Percentiles rank a stretch among this genome's conserved stretches.
Evolutionary conservation across 2,113 vertebrate genomes (phyloP).

Genomic region (Zosterops japonicus): DNA sequence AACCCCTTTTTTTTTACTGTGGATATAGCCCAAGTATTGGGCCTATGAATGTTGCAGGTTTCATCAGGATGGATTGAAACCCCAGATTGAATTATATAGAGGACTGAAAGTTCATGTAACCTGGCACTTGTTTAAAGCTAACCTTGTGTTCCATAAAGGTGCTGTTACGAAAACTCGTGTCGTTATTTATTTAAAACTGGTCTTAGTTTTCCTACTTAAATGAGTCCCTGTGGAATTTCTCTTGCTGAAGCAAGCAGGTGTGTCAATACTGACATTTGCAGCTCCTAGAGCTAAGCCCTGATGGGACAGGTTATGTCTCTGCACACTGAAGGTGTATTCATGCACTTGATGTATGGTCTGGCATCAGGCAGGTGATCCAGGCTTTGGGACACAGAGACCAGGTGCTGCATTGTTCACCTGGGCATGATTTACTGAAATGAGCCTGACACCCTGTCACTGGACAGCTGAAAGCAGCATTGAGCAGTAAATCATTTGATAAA

Average conservation of each 20-base stretch:
- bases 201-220: not conserved
- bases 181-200: not conserved
- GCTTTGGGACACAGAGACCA: not conserved
- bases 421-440: not conserved
- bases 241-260: not conserved
- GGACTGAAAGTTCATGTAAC: constrained; percentile 41
- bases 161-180: not conserved
- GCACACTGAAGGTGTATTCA: not conserved
- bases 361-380: not conserved
- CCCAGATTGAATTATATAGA: constrained; percentile 6
- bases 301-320: rapidly evolving
- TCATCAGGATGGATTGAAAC: not conserved
- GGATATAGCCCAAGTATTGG: not conserved
- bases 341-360: not conserved
- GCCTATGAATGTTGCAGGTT: not conserved
- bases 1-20: not conserved
- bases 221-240: not conserved
- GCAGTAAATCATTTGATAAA: not conserved
- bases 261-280: not conserved
- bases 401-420: not conserved
- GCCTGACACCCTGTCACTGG: not conserved
- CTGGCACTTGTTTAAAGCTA: constrained; percentile 19
- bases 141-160: constrained; percentile 37
- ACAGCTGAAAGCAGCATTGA: not conserved
- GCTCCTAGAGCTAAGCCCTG: not conserved